Conservation (phyloP, 2,888 invertebrate species). For the Trissolcus japonicus region DNA sequence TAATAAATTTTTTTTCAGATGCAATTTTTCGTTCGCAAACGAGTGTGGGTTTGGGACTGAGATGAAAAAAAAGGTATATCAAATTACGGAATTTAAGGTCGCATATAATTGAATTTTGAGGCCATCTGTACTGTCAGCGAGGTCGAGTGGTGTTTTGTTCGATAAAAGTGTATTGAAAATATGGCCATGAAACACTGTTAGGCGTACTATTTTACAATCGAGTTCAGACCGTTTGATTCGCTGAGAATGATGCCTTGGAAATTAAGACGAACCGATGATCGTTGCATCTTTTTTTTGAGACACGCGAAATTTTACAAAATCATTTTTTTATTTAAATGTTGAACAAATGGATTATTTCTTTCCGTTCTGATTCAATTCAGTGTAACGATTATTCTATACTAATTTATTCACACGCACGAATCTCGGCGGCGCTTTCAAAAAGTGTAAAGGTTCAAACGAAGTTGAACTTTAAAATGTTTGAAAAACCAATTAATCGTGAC, state of each 20-base stretch:
- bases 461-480: slow-evolving; percentile 4
- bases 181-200: slow-evolving; percentile 28
- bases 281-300: too few species aligned
- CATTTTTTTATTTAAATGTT: too few species aligned
- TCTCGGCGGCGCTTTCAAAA: background rate
- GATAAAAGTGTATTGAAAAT: slow-evolving; percentile 29
- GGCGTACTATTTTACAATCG: slow-evolving; percentile 15
- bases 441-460: background rate
- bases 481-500: slow-evolving; percentile 7
- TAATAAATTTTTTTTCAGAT: too few species aligned
- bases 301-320: too few species aligned
- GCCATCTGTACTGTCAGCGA: slow-evolving; percentile 19
- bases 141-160: slow-evolving; percentile 25
- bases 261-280: slow-evolving; percentile 2
- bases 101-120: slow-evolving; percentile 30
- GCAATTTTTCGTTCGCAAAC: too few species aligned
- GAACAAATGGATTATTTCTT: too few species aligned
- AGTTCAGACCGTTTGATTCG: slow-evolving; percentile 10
- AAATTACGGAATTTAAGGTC: slow-evolving; percentile 18
- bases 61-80: slow-evolving; percentile 1
- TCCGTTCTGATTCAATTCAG: too few species aligned
- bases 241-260: slow-evolving; percentile 6
- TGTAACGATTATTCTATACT: too few species aligned
- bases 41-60: background rate
- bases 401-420: too few species aligned